Base-by-base conservation (phyloP, 2,113 vertebrate genomes). In the Neoarius graeffei region DNA sequence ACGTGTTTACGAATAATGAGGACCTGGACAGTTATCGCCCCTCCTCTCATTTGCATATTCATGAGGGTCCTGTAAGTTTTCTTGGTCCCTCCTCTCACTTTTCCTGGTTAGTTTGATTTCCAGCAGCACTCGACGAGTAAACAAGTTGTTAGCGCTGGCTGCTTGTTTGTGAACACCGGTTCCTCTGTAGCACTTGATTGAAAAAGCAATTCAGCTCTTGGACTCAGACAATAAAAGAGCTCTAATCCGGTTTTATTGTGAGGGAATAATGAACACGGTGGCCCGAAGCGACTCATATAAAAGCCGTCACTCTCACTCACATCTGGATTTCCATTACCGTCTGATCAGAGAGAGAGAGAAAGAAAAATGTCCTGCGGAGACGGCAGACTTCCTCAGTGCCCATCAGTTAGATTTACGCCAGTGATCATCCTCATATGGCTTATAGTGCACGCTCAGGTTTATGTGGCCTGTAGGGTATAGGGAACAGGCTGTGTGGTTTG, bases 201-300 rank as follows among this genome's bases (percentile, higher is more conserved):
- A 93, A 91, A 91, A 92, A 92, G 88, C 90, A 91, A 90, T 93
- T 92, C 86, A 81, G 76, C 94, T 93, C 88, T 88, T 20, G 54
- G 86, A 83, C 89, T 64, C 76, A 69, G 84, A 91, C 91, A 92
- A 94, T 94, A 93, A 94, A 94, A 94, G 90, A 90, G 89, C 91
- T 91, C 92, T 92, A 93, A 94, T 94, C 93, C 91, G 88, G 92
- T 92, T 94, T 95, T 94, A 95, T 93, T 90, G 93, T 64, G 84
- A 62, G 64, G 74, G 92, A 93, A 93, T 95, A 95, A 93, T 94
- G 93, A 95, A 93, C 94, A 91, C 85, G 88, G 90, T 89, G 91
- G 93, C 94, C 95, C 82, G 86, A 82, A 92, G 94, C 54, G 85
- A 89, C 94, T 93, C 86, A 79, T 87, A 89, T 90, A 86, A 90